Percentiles rank a stretch among this genome's conserved stretches.
These are phyloP conservation scores for Himalopsyche kuldschensis DNA, from an alignment of 2,888 invertebrate genomes.

Conservation along the genomic window DNA sequence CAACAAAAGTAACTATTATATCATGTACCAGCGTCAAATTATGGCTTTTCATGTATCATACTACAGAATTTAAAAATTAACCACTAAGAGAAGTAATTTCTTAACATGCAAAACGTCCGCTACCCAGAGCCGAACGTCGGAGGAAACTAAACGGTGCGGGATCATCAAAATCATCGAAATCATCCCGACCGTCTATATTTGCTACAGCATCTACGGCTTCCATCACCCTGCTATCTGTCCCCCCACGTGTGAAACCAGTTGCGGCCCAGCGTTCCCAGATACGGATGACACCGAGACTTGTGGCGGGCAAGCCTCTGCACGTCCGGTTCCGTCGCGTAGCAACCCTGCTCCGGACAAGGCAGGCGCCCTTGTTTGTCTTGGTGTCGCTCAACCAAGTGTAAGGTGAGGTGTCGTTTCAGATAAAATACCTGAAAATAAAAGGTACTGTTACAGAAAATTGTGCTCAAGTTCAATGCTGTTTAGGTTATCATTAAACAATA, in stretches of 20 bases:
- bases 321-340: slow-evolving; percentile 14
- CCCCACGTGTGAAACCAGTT: slow-evolving; percentile 35
- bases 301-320: slow-evolving; percentile 12
- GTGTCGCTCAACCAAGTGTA: slow-evolving; percentile 12
- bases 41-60: too few relatives aligned
- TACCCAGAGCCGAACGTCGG: background rate
- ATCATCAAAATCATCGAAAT: background rate
- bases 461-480: too few relatives aligned
- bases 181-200: background rate
- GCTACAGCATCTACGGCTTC: background rate
- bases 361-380: slow-evolving; percentile 13
- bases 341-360: slow-evolving; percentile 23
- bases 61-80: too few relatives aligned
- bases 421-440: slow-evolving; percentile 22
- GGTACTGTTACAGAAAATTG: background rate
- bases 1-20: too few relatives aligned
- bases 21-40: too few relatives aligned
- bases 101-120: too few relatives aligned
- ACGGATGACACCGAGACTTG: slow-evolving; percentile 21
- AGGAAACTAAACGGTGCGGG: background rate
- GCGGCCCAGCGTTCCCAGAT: slow-evolving; percentile 30
- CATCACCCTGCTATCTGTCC: slow-evolving; percentile 16
- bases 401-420: slow-evolving; percentile 22
- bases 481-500: too few relatives aligned
- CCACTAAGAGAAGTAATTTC: too few relatives aligned